Base-by-base conservation (phyloP, 2,113 vertebrate species). In the Erpornis zantholeuca region DNA sequence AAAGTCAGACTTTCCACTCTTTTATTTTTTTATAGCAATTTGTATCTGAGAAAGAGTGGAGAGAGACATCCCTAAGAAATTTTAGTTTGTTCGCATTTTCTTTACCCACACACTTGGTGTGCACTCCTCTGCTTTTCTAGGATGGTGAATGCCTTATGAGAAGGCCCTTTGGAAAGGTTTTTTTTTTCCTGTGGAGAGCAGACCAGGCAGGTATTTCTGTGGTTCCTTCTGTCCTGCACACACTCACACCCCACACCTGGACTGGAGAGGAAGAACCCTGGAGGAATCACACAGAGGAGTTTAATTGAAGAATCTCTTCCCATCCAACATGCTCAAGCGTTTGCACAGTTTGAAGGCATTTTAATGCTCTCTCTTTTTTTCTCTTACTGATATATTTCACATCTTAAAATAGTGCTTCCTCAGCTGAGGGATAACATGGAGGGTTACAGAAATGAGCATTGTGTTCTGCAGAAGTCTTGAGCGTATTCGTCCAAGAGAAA, bases 41-140 rank as follows among this genome's bases (percentile, higher is more conserved):
- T 73, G 7, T 60, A 6, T 44, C 23, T 78, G 40, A 71, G 36
- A 29, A 85, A 28, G 12, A 79, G 5, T 2, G 7, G 21, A 42
- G 7, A 8, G 4, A 64, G 27, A 28, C 5, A 44, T 5, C 15
- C 14, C 21, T 3, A 44, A 18, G 53, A 31, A 89, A 36, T 50
- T 71, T 44, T 25, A n/a, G 13, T 33, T 70, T 42, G 11, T 22
- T 17, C 49, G 49, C 22, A 45, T 17, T 15, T 50, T 9, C 11
- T 53, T 90, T 66, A 31, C 22, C 11, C 35, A n/a, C 0, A 0
- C 35, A 28, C 12, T 44, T 38, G 3, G 8, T 27, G 15, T 6
- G 21, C 10, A 15, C 23, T 44, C 65, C 25, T 49, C 8, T 64
- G 20, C 17, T 88, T 69, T 76, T 24, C 45, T 49, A 10, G 22